Base-by-base conservation (phyloP, 2,888 invertebrate genomes). In the Carabus problematicus region DNA sequence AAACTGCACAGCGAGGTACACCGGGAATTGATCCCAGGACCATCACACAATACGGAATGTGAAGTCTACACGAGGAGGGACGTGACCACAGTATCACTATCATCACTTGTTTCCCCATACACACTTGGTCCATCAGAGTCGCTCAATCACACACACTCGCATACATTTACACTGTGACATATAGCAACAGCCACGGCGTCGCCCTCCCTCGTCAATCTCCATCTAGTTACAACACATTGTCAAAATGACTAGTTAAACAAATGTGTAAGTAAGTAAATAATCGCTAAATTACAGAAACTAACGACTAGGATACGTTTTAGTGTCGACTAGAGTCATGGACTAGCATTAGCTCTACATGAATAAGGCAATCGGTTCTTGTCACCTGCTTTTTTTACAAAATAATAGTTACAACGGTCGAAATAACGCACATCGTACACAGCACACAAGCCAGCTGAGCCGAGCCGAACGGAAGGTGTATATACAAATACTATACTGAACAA, bases 301-400 rank as follows among this genome's bases (percentile, higher is more conserved):
- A 60, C 52, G 67, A 67, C 67, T 67, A 67, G 67, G 60, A 67
- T 67, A 56, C 55, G 56, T 66, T 67, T 67, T 60, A 67, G 67
- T 67, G 67, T 67, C 67, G 67, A 67, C 67, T 67, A 67, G 67
- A 67, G 41, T 67, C 67, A 67, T 67, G 67, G 67, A 67, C 67
- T 67, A 67, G 67, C 67, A 67, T 67, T 60, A 60, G 67, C 67
- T 67, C 67, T 67, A 67, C 59, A 60, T 67, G 68, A 69, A 69
- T 69, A 69, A 69, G 68, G 68, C 68, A 69, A 69, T 69, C 68
- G 68, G 62, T 69, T 69, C 68, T 55, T 69, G 68, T 69, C 68
- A 69, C 61, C 55, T 69, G 68, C 68, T 69, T 62, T 69, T 62
- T 69, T 62, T 69, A 62, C 68, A 69, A 69, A 69, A 69, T 67